These are phyloP conservation scores for Plutomurus gul DNA, from an alignment of 1,140 invertebrate genomes.

Conservation along the genomic window DNA sequence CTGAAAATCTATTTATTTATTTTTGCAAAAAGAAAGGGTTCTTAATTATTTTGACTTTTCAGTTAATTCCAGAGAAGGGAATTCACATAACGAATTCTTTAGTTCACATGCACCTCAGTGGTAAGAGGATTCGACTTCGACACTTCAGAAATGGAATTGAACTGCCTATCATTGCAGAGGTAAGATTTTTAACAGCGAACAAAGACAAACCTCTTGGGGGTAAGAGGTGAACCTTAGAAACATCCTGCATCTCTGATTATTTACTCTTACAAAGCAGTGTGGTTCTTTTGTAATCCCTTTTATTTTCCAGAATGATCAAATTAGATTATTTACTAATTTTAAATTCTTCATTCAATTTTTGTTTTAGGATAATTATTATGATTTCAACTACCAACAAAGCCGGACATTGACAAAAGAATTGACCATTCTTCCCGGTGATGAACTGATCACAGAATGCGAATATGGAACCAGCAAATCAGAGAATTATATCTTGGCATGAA, in stretches of 20 bases:
- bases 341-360: background rate
- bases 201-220: slow-evolving; percentile 70
- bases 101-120: slow-evolving; percentile 42
- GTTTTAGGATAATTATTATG: slow-evolving; percentile 73
- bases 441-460: slow-evolving; percentile 78
- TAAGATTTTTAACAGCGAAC: slow-evolving; percentile 79
- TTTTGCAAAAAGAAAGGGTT: background rate
- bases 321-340: background rate
- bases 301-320: background rate
- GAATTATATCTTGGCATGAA: too few species aligned
- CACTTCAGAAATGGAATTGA: slow-evolving; percentile 48
- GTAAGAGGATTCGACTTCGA: slow-evolving; percentile 34
- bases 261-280: too few species aligned
- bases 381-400: slow-evolving; percentile 81
- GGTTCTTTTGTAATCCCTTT: background rate
- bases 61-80: slow-evolving; percentile 42
- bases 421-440: slow-evolving; percentile 75
- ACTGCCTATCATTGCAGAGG: slow-evolving; percentile 57
- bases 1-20: too few species aligned
- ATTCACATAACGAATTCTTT: slow-evolving; percentile 38
- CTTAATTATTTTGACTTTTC: background rate
- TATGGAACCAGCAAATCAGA: slow-evolving; percentile 69
- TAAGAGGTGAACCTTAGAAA: slow-evolving; percentile 65
- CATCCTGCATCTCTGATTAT: slow-evolving; percentile 55
- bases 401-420: slow-evolving; percentile 71